Percentiles rank a stretch among this genome's conserved stretches.
Conservation (phyloP, 2,888 invertebrate genomes). For the Dryobotodes eremita region DNA sequence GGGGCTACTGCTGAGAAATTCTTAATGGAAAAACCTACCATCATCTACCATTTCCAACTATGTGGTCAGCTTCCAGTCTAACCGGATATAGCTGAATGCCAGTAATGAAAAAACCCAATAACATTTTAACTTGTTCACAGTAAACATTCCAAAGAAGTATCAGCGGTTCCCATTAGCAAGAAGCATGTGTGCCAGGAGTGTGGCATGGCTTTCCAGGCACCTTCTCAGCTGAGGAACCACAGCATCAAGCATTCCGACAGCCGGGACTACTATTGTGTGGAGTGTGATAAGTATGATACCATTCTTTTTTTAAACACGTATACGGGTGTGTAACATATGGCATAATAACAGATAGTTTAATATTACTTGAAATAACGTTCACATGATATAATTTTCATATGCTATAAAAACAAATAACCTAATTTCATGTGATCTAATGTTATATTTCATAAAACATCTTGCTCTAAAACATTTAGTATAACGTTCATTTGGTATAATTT, state of each 20-base stretch:
- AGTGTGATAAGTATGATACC: conserved; percentile 78
- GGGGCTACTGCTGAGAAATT: not conserved
- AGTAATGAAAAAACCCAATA: not conserved
- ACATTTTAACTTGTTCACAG: conserved; percentile 58
- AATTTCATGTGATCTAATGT: too few relatives aligned
- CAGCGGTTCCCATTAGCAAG: conserved; percentile 63
- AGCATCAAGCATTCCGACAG: conserved; percentile 74
- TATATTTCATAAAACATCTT: too few relatives aligned
- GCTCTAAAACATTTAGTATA: too few relatives aligned
- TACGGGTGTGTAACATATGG: too few relatives aligned
- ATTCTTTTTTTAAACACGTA: too few relatives aligned
- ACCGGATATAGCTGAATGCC: not conserved
- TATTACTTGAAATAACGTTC: too few relatives aligned
- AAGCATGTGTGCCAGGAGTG: conserved; percentile 77
- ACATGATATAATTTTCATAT: too few relatives aligned
- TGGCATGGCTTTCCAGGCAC: conserved; percentile 76
- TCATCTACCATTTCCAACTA: not conserved
- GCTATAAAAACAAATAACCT: too few relatives aligned
- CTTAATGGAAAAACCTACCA: not conserved
- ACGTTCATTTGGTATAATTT: too few relatives aligned
- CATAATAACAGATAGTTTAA: too few relatives aligned
- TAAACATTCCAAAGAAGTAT: conserved; percentile 75
- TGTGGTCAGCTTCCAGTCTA: not conserved
- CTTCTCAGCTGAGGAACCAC: conserved; percentile 79
- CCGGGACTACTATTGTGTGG: conserved; percentile 83